These are phyloP conservation scores for Oithona nana DNA, from an alignment of 2,888 invertebrate genomes.

Conservation along the genomic window DNA sequence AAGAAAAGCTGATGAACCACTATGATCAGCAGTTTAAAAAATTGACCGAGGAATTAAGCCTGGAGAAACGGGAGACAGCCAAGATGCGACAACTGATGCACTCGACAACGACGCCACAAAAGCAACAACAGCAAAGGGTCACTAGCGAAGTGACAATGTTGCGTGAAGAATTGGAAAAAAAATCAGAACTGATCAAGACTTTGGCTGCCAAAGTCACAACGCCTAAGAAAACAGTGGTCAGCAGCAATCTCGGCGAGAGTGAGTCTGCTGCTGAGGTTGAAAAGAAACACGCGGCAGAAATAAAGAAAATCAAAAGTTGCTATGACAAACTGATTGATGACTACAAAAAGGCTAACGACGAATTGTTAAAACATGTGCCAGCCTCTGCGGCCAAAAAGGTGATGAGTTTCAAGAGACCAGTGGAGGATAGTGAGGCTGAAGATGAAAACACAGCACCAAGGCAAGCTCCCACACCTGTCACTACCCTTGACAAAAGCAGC, in stretches of 20 bases:
- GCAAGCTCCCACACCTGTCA: background rate
- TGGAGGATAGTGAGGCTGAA: background rate
- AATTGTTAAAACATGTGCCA: background rate
- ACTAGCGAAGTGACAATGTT: background rate
- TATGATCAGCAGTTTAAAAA: slow-evolving; percentile 2
- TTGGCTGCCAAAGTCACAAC: background rate
- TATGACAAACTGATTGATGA: slow-evolving; percentile 1
- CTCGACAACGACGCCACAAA: slow-evolving; percentile 2
- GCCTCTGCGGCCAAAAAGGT: background rate
- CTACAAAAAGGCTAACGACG: slow-evolving; percentile 4
- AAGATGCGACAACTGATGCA: slow-evolving; percentile 14
- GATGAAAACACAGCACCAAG: background rate
- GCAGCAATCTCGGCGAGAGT: too few relatives aligned
- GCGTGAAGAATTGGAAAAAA: background rate
- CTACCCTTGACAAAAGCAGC: too few relatives aligned
- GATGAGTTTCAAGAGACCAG: background rate
- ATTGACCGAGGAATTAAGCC: slow-evolving; percentile 12
- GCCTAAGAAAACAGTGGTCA: background rate
- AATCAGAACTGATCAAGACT: background rate
- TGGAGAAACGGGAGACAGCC: slow-evolving; percentile 1
- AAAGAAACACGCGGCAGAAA: background rate
- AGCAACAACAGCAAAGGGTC: background rate
- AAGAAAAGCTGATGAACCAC: background rate
- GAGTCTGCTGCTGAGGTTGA: background rate
- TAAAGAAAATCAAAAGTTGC: background rate